Base-by-base conservation (phyloP, 2,113 vertebrate species). In the Oophaga pumilio region DNA sequence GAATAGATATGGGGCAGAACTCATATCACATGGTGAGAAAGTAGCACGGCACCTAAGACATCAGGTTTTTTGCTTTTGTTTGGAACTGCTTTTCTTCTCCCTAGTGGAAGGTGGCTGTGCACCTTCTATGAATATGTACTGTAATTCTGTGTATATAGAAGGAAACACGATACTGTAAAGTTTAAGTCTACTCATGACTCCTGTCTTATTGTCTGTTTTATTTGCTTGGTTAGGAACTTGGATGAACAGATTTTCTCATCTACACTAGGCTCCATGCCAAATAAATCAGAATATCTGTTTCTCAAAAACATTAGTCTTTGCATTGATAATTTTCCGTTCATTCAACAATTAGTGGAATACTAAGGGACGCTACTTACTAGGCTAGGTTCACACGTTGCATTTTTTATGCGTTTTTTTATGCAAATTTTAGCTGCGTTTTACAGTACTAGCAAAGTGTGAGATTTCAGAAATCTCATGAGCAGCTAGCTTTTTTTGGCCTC, bases 81-180 rank as follows among this genome's bases (percentile, higher is more conserved):
- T 82, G 76, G 82, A 33, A 71, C n/a, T 84, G 87, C 71, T 76
- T 88, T 83, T 84, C 59, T 53, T 77, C 57, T 88, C 87, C 77
- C 59, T 84, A 88, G 81, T 62, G 57, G 79, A 93, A 92, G 91
- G 88, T 91, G 91, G 92, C 92, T 92, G 93, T 92, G 90, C 92
- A 93, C 93, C 93, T 93, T 94, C 94, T 94, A 93, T 91, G 92
- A 95, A 93, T 93, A 95, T 96, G 96, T 97, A 96, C 95, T 97
- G 95, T 96, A 96, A 95, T 96, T 95, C 95, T 96, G 95, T 97
- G 96, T 97, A 96, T 93, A 97, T 95, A 97, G 94, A 95, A 92
- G 91, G 93, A 96, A 94, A 93, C 93, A 95, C 91, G 95, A 93
- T 95, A 95, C 93, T 96, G 95, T 95, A 95, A 95, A 97, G 95